These are phyloP conservation scores for Chiroxiphia lanceolata DNA, from an alignment of 2,797 vertebrate genomes.

Conservation along the genomic window DNA sequence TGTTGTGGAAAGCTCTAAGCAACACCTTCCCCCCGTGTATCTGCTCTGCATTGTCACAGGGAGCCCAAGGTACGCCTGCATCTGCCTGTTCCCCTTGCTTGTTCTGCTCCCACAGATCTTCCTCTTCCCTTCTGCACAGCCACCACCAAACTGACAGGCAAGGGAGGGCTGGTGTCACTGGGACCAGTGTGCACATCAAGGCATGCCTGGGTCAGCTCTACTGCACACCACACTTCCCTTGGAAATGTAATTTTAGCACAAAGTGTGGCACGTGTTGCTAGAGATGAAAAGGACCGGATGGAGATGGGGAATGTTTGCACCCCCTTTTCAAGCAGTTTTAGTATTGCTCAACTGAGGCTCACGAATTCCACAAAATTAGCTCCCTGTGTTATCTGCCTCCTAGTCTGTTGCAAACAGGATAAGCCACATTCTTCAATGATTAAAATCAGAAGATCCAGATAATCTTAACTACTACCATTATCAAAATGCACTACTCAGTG, in stretches of 20 bases:
- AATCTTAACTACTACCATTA: neutral
- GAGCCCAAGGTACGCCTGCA: neutral
- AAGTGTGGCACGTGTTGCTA: neutral
- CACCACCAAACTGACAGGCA: neutral
- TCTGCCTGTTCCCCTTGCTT: neutral
- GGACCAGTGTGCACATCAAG: neutral
- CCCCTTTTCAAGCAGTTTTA: neutral
- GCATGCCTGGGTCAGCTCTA: neutral
- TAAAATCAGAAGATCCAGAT: neutral
- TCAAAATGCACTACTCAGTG: neutral
- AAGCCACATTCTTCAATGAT: neutral
- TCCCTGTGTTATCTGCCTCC: neutral
- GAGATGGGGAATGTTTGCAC: neutral
- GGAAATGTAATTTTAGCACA: neutral
- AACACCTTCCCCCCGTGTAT: neutral
- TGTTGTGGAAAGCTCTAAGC: neutral
- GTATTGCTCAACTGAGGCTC: neutral
- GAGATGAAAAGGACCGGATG: neutral
- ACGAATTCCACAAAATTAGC: neutral
- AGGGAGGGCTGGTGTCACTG: neutral
- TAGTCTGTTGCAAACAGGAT: neutral
- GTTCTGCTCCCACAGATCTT: neutral
- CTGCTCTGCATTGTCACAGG: neutral
- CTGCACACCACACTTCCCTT: neutral
- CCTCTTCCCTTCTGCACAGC: neutral